Conservation (phyloP, 1,140 invertebrate species). For the Drosophila arizonae region DNA sequence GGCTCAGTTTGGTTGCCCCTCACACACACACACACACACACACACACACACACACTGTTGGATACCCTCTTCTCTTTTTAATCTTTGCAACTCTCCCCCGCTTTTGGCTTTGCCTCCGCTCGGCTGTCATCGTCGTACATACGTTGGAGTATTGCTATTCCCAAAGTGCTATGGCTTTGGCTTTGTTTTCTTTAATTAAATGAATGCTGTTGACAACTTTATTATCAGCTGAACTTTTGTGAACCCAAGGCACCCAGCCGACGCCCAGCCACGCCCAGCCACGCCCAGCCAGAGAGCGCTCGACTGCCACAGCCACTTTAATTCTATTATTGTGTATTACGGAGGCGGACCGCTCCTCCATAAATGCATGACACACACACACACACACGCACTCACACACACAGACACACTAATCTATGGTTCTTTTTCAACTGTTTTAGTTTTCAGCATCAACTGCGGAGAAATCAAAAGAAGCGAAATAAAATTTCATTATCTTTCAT, state of each 20-base stretch:
- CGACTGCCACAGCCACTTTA: constrained; percentile 63
- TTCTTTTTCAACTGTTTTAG: constrained; percentile 76
- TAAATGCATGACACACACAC: constrained; percentile 1
- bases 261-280: constrained; percentile 26
- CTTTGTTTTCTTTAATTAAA: constrained; percentile 81
- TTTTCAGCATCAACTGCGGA: constrained; percentile 72
- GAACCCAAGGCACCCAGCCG: constrained; percentile 34
- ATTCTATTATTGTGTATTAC: constrained; percentile 76
- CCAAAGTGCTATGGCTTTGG: constrained; percentile 67
- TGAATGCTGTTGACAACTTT: constrained; percentile 80
- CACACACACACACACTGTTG: too few species aligned
- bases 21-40: not conserved
- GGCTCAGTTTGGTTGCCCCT: constrained; percentile 17
- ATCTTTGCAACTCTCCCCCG: not conserved
- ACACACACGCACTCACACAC: not conserved
- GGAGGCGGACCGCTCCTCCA: constrained; percentile 18
- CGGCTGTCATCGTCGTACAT: constrained; percentile 10
- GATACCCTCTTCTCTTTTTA: not conserved
- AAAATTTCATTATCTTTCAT: constrained; percentile 81
- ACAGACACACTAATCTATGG: constrained; percentile 39
- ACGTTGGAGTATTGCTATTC: constrained; percentile 53
- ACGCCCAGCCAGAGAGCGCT: constrained; percentile 1
- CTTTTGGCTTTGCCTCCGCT: not conserved
- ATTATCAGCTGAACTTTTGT: constrained; percentile 77
- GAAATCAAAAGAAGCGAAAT: constrained; percentile 80